These are phyloP conservation scores for Drosophila baimaii DNA, from an alignment of 1,140 invertebrate genomes.

Conservation along the genomic window DNA sequence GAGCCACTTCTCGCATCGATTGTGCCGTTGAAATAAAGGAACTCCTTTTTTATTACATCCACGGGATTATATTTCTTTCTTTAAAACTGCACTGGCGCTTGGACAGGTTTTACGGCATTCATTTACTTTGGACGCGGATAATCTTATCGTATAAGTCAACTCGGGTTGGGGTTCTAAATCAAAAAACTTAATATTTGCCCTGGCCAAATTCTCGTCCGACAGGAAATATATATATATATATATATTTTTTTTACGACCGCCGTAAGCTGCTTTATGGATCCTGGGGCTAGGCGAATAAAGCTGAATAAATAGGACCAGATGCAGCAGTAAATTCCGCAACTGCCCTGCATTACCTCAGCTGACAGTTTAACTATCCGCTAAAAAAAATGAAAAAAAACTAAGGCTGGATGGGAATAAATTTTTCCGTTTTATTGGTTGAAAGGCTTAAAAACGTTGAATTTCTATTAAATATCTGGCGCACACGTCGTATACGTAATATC, in stretches of 20 bases:
- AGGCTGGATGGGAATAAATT: slow-evolving; percentile 46
- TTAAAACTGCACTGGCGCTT: slow-evolving; percentile 7
- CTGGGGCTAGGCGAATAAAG: slow-evolving; percentile 19
- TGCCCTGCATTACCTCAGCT: slow-evolving; percentile 31
- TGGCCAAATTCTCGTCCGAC: neutral
- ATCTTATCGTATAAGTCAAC: slow-evolving; percentile 11
- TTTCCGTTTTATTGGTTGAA: slow-evolving; percentile 66
- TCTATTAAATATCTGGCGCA: slow-evolving; percentile 77
- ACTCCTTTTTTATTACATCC: neutral
- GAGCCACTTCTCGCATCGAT: neutral
- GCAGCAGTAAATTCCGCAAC: slow-evolving; percentile 31
- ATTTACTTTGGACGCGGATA: slow-evolving; percentile 11
- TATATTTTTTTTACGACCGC: slow-evolving; percentile 49
- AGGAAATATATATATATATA: slow-evolving; percentile 24
- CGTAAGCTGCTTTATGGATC: slow-evolving; percentile 53
- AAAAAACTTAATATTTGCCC: slow-evolving; percentile 42
- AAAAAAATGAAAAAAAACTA: slow-evolving; percentile 22
- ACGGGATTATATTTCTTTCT: neutral
- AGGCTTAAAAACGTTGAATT: slow-evolving; percentile 75
- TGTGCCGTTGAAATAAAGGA: neutral
- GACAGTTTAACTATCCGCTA: slow-evolving; percentile 72
- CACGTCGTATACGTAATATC: slow-evolving; percentile 82
- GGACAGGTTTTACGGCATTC: slow-evolving; percentile 8
- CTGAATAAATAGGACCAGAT: slow-evolving; percentile 59
- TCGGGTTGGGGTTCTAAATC: slow-evolving; percentile 39